Percentiles rank a stretch among this genome's conserved stretches.
Evolutionary conservation across 2,888 invertebrate species (phyloP).

Genomic region (Habrosyne pyritoides): DNA sequence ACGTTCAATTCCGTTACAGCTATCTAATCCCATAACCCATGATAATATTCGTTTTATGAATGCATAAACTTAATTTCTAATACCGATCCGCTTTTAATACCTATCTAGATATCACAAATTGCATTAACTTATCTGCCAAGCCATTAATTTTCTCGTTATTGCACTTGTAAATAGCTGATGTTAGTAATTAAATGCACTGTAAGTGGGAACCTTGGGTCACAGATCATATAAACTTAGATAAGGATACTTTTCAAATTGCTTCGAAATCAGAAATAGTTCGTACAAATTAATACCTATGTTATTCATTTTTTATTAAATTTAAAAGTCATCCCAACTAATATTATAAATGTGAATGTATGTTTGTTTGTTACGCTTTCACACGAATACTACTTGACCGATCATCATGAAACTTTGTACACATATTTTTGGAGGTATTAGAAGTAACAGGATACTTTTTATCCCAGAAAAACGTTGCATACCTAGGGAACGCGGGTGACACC

Average conservation of each 20-base stretch:
- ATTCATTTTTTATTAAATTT: not conserved
- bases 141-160: slow-evolving; percentile 19
- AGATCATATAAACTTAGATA: not conserved
- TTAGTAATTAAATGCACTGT: slow-evolving; percentile 13
- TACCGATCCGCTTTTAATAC: not conserved
- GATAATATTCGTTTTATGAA: not conserved
- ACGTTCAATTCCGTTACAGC: not conserved
- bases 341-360: no score
- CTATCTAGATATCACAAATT: slow-evolving; percentile 4
- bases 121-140: slow-evolving; percentile 9
- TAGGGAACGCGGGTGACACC: no score
- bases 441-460: no score
- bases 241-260: not conserved
- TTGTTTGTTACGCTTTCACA: no score
- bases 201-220: slow-evolving; percentile 16
- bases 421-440: no score
- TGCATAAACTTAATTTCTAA: not conserved
- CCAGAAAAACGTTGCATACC: no score
- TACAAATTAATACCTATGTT: not conserved
- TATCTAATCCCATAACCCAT: not conserved
- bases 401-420: no score
- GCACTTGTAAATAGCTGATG: slow-evolving; percentile 19
- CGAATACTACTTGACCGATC: no score
- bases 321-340: no score
- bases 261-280: slow-evolving; percentile 2